A percentile compares a stretch with the other conserved stretches of the same genome.
phyloP scores from a whole-genome alignment of 2,888 invertebrate species.

The Cylloceria caligata region DNA sequence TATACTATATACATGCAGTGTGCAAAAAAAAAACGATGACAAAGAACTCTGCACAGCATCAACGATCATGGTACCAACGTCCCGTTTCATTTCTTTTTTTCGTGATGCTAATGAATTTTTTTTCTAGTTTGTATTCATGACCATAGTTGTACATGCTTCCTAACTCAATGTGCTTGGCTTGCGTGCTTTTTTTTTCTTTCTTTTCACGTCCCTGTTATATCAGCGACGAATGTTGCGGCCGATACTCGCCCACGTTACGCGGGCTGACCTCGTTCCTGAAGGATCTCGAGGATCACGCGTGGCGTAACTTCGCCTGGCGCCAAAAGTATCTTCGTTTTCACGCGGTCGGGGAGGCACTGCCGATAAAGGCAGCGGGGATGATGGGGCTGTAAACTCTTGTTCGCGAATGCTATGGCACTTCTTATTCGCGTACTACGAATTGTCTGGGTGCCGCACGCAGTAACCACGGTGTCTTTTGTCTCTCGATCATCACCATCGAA shows the following conservation, averaged over 20 bases:
- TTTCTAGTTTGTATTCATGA: conserved; percentile 38
- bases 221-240: conserved; percentile 48
- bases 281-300: conserved; percentile 45
- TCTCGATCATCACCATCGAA: conserved; percentile 48
- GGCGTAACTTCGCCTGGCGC: conserved; percentile 73
- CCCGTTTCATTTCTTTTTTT: conserved; percentile 14
- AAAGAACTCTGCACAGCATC: conserved; percentile 38
- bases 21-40: neutral
- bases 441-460: conserved; percentile 4
- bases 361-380: conserved; percentile 78
- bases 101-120: conserved; percentile 54
- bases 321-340: conserved; percentile 79
- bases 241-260: conserved; percentile 45
- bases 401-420: conserved; percentile 64
- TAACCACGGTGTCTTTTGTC: conserved; percentile 36
- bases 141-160: conserved; percentile 33
- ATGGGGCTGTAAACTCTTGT: conserved; percentile 78
- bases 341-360: conserved; percentile 53
- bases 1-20: neutral
- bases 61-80: conserved; percentile 33
- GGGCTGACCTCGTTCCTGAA: conserved; percentile 50
- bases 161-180: neutral
- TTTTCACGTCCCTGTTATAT: conserved; percentile 27
- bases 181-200: conserved; percentile 1
- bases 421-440: conserved; percentile 46